Conservation (phyloP, 2,888 invertebrate species). For the Dryadula phaetusa region DNA sequence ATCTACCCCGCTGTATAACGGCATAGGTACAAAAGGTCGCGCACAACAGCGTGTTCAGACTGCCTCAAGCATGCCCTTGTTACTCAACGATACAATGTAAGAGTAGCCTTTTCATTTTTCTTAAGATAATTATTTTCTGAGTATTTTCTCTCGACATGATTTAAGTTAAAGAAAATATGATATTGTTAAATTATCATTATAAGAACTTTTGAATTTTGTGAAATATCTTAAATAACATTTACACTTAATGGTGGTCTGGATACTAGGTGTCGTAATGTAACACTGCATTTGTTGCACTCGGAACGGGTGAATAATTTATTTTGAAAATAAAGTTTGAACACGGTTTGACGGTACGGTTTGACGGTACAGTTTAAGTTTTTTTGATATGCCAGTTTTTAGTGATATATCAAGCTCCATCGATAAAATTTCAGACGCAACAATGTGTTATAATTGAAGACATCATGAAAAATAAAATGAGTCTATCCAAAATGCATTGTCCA, state of each 20-base stretch:
- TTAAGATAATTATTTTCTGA: constrained; percentile 10
- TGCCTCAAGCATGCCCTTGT: constrained; percentile 30
- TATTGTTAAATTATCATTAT: neutral
- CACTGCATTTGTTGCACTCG: too few species aligned
- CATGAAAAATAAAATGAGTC: constrained; percentile 21
- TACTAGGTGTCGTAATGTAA: too few species aligned
- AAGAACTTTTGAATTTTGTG: too few species aligned
- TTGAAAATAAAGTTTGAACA: too few species aligned
- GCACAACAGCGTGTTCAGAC: constrained; percentile 27
- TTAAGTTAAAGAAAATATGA: neutral
- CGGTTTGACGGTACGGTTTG: too few species aligned
- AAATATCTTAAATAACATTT: too few species aligned
- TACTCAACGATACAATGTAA: constrained; percentile 25
- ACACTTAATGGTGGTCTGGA: too few species aligned
- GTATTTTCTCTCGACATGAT: constrained; percentile 1
- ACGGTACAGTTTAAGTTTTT: too few species aligned
- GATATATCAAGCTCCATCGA: neutral
- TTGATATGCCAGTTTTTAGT: too few species aligned
- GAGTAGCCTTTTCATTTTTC: constrained; percentile 17
- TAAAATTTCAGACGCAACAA: neutral
- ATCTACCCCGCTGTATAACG: constrained; percentile 27
- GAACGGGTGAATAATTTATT: too few species aligned
- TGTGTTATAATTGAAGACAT: constrained; percentile 12
- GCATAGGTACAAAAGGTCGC: constrained; percentile 39
- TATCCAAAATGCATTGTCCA: constrained; percentile 34